Base-by-base conservation (phyloP, 2,888 invertebrate genomes). In the Cataglyphis altisquamis region DNA sequence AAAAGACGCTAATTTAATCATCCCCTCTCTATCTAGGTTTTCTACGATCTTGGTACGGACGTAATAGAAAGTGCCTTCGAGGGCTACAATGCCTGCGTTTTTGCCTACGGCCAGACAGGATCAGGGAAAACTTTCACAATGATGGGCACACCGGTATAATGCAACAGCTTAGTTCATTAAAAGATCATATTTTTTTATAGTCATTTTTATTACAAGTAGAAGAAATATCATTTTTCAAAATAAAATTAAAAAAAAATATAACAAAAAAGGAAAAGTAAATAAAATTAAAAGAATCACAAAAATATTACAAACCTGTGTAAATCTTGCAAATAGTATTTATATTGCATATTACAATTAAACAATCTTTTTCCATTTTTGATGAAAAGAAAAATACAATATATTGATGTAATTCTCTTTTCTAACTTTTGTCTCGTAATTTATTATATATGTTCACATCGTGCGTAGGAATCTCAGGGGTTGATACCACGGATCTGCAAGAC, bases 101-200 rank as follows among this genome's bases (percentile, higher is more conserved):
- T 98, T 95, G 98, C 98, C 63, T 98, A 98, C 94, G 98, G 98
- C 29, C 98, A 98, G 95, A 98, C 98, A 3, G 98, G 98, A 88
- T 98, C 98, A 94, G 98, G 98, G 78, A 98, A 98, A 95, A 98
- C 98, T 0, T 98, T 97, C 94, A 98, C 98, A 52, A 98, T 98
- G 98, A 98, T 98, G 98, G 98, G 98, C 5, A 96, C 97, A 10
- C 95, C 96, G 90, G 97, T 97, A 32, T 32, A 95, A 95, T 95
- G 63, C 1, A 15, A 74, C 36, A 41, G 39, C 29, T 25, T 32
- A 45, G 41, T 75, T 64, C 12, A 5, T 66, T 21, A 45, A 60
- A 57, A 66, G 15, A 21, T 15, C 5, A 15, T 55, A 32, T 57
- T 21, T 29, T 21, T 29, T 45, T 25, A 8, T 29, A 29, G 8